These are phyloP conservation scores for Baronia brevicornis DNA, from an alignment of 2,888 invertebrate genomes.

Conservation along the genomic window DNA sequence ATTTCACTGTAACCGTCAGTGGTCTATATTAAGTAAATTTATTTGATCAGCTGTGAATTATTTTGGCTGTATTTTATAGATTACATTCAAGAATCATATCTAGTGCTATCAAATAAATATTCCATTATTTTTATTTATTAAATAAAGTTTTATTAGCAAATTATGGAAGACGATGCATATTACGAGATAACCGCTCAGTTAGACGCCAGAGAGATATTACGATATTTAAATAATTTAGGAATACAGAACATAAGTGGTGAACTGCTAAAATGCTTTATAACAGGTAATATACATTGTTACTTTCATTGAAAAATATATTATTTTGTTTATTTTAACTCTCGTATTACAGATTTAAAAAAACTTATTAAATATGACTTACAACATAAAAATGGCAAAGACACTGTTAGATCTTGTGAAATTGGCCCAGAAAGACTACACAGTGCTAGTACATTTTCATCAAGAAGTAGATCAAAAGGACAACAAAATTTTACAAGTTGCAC, in stretches of 20 bases:
- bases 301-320: background rate
- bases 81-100: constrained; percentile 13
- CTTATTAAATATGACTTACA: constrained; percentile 78
- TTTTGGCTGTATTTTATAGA: constrained; percentile 13
- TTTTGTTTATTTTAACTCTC: constrained; percentile 2
- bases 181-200: constrained; percentile 59
- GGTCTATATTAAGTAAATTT: too few relatives aligned
- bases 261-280: constrained; percentile 86
- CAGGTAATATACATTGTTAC: constrained; percentile 72
- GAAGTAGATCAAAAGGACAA: constrained; percentile 44
- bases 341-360: constrained; percentile 77
- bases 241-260: constrained; percentile 84
- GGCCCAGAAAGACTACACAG: constrained; percentile 63
- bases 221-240: constrained; percentile 84
- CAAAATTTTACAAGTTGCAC: constrained; percentile 34
- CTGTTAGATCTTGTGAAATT: constrained; percentile 16
- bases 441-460: constrained; percentile 65
- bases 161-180: constrained; percentile 34
- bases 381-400: constrained; percentile 37
- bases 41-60: too few relatives aligned
- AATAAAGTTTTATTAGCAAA: too few relatives aligned
- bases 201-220: constrained; percentile 83
- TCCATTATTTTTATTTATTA: background rate
- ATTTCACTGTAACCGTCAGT: too few relatives aligned
- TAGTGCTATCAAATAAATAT: constrained; percentile 14